These are phyloP conservation scores for Drosophila picticornis DNA, from an alignment of 2,888 invertebrate genomes.

Conservation along the genomic window DNA sequence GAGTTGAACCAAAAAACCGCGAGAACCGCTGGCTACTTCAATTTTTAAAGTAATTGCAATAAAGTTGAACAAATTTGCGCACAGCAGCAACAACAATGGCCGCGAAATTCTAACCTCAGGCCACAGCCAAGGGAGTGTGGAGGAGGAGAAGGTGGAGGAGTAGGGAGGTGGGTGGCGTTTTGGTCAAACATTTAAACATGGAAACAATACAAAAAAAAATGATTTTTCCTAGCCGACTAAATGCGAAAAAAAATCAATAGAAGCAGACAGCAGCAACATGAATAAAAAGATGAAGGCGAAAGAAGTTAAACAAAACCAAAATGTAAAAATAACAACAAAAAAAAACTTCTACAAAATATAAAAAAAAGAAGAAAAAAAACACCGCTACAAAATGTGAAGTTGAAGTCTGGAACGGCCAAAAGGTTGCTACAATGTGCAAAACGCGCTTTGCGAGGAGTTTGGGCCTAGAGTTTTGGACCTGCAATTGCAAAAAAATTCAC, in stretches of 20 bases:
- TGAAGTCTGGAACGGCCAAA: slow-evolving; percentile 53
- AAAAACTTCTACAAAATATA: slow-evolving; percentile 24
- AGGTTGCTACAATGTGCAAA: slow-evolving; percentile 79
- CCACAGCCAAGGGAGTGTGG: slow-evolving; percentile 34
- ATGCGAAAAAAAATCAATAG: slow-evolving; percentile 85
- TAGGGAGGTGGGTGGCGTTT: slow-evolving; percentile 31
- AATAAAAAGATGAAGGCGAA: slow-evolving; percentile 69
- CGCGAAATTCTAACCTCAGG: slow-evolving; percentile 77
- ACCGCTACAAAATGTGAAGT: slow-evolving; percentile 33
- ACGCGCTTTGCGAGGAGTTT: slow-evolving; percentile 54
- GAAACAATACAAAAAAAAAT: slow-evolving; percentile 41
- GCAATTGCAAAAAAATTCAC: slow-evolving; percentile 79
- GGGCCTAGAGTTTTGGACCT: slow-evolving; percentile 32
- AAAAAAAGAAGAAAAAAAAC: slow-evolving; percentile 35
- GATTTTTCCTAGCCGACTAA: slow-evolving; percentile 51
- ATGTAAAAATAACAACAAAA: slow-evolving; percentile 43
- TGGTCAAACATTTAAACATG: slow-evolving; percentile 69
- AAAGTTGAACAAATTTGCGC: slow-evolving; percentile 75
- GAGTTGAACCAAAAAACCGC: slow-evolving; percentile 60
- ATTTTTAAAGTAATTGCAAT: slow-evolving; percentile 82
- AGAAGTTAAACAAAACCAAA: slow-evolving; percentile 71
- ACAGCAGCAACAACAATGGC: slow-evolving; percentile 47
- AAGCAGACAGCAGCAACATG: slow-evolving; percentile 83
- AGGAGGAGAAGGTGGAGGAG: no score
- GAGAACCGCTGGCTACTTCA: slow-evolving; percentile 77